Evolutionary conservation across 2,113 vertebrate species (phyloP).

Genomic region (Stegostoma tigrinum): DNA sequence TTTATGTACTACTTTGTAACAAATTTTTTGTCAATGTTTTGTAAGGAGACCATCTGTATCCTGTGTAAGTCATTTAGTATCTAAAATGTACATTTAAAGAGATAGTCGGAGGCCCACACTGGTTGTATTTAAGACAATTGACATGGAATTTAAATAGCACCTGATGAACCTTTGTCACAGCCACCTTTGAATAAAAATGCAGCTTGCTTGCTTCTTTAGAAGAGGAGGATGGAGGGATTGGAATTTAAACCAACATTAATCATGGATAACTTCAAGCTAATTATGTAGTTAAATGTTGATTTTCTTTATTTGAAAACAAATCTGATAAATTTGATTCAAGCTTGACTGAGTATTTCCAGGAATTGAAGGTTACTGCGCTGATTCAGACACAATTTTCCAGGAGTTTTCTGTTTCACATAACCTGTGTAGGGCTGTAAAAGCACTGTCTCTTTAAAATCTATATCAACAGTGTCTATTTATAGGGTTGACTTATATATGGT

Average conservation of each 20-base stretch:
- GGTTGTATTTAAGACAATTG: neutral
- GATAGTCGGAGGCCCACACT: slow-evolving; percentile 18
- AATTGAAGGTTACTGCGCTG: slow-evolving; percentile 13
- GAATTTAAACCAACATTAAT: neutral
- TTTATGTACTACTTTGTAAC: slow-evolving; percentile 35
- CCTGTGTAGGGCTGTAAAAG: slow-evolving; percentile 55
- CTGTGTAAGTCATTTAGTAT: slow-evolving; percentile 36
- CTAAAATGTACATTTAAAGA: slow-evolving; percentile 37
- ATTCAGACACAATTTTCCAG: slow-evolving; percentile 11
- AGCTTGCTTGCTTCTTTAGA: neutral
- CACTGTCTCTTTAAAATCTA: slow-evolving; percentile 47
- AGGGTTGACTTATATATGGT: slow-evolving; percentile 63
- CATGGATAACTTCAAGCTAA: neutral
- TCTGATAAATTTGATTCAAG: slow-evolving; percentile 18
- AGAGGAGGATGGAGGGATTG: neutral
- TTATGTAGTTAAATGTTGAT: neutral
- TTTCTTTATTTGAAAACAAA: neutral
- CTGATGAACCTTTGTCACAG: neutral
- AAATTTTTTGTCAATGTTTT: slow-evolving; percentile 31
- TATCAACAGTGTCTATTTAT: slow-evolving; percentile 53
- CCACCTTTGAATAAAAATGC: neutral
- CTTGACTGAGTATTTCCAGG: neutral
- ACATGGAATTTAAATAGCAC: neutral
- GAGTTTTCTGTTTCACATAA: slow-evolving; percentile 7
- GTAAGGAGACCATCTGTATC: slow-evolving; percentile 35